A percentile compares a stretch with the other conserved stretches of the same genome.
Evolutionary conservation across 1,140 invertebrate species (phyloP).

Genomic region (Antheraea pernyi): DNA sequence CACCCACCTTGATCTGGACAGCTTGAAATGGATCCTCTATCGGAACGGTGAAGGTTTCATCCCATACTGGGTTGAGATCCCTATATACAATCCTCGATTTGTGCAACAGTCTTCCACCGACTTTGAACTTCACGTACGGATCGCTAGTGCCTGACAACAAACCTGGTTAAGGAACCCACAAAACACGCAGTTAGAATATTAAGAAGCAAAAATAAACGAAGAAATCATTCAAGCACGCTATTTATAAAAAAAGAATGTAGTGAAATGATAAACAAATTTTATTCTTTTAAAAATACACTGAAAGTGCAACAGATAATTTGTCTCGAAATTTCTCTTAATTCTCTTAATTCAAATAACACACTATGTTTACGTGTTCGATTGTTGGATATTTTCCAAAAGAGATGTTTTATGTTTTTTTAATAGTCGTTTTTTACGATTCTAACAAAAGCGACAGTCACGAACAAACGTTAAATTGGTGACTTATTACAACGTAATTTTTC

Average conservation of each 20-base stretch:
- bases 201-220: slow-evolving; percentile 66
- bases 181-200: slow-evolving; percentile 56
- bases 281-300: too few species aligned
- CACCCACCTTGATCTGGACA: slow-evolving; percentile 90
- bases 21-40: slow-evolving; percentile 96
- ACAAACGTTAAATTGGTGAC: too few species aligned
- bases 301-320: too few species aligned
- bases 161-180: slow-evolving; percentile 72
- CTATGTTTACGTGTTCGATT: too few species aligned
- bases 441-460: too few species aligned
- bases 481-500: too few species aligned
- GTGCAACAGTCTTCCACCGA: slow-evolving; percentile 92
- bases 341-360: too few species aligned
- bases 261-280: too few species aligned
- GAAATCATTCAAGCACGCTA: not conserved
- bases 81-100: slow-evolving; percentile 95
- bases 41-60: slow-evolving; percentile 96
- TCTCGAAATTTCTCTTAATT: too few species aligned
- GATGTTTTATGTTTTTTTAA: too few species aligned
- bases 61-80: slow-evolving; percentile 96
- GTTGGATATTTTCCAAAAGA: too few species aligned
- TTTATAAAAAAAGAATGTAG: not conserved
- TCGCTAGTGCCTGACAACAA: slow-evolving; percentile 93
- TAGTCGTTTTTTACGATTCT: too few species aligned
- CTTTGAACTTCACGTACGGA: slow-evolving; percentile 99